Evolutionary conservation across 2,888 invertebrate genomes (phyloP), one percentile per base, ranked within the genome.

Genomic region (Boloria euphrosyne): DNA sequence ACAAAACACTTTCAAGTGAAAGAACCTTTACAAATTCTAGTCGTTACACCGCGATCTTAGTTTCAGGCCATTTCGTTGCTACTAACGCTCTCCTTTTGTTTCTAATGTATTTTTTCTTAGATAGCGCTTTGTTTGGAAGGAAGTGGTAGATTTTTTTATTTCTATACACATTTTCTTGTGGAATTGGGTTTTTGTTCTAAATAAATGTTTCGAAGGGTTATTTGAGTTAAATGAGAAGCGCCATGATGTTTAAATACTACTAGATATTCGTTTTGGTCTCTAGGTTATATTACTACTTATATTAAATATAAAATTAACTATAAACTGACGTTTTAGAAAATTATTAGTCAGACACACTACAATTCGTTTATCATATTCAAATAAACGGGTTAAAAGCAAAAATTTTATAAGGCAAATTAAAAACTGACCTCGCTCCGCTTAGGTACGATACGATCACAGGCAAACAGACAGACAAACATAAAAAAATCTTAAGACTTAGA

Each of bases 61-160:
- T 78, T 78, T 76, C 76, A 72, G 73, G 63, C 75, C 77, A 78
- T 78, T 78, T 76, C 74, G 70, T 71, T 71, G 70, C 68, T 38
- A 72, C 74, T 74, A 75, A 74, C 73, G 73, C 61, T 72, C 66
- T 72, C 67, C 73, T 74, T 76, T 78, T 73, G 73, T 75, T 72
- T 72, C 72, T 68, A 72, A 73, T 73, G 75, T 73, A 67, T 73
- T 75, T 73, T 76, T 73, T 68, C 69, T 71, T 59, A 73, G 74
- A 75, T 77, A 76, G 73, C 71, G 68, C 72, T 73, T 75, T 75
- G 75, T 75, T 75, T 63, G 59, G 62, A 53, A 46, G 66, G 58
- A 68, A 68, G 62, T 62, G 59, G 46, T 31, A n/a, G 59, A 59
- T 38, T 62, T 62, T 64, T 62, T 54, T 63, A 46, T 47, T 59